Evolutionary conservation across 1,140 invertebrate genomes (phyloP).

Genomic region (Euwallacea fornicatus): DNA sequence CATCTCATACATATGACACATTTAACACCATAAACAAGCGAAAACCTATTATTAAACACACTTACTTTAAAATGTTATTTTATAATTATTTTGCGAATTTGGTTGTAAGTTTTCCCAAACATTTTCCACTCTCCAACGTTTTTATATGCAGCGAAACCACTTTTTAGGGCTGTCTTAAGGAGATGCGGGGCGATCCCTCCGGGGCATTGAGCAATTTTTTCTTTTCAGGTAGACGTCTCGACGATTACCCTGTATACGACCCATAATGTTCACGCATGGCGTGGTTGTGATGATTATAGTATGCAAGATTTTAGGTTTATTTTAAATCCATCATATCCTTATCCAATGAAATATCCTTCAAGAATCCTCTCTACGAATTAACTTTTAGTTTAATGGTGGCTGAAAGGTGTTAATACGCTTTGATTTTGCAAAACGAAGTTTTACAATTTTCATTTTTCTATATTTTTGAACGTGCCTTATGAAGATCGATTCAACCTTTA

Average conservation of each 20-base stretch:
- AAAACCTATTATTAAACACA: conserved; percentile 43
- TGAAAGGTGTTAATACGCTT: conserved; percentile 30
- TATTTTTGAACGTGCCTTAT: no score
- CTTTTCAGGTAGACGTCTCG: conserved; percentile 48
- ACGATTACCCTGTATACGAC: conserved; percentile 46
- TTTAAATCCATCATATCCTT: conserved; percentile 35
- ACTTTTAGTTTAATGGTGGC: conserved; percentile 17
- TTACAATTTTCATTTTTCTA: not conserved
- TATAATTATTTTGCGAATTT: conserved; percentile 30
- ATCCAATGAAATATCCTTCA: conserved; percentile 31
- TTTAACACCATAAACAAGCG: conserved; percentile 39
- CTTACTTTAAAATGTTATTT: conserved; percentile 33
- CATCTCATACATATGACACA: conserved; percentile 41
- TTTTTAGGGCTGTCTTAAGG: conserved; percentile 26
- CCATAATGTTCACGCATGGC: conserved; percentile 49
- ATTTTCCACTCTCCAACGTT: conserved; percentile 14
- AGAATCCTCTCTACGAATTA: conserved; percentile 50
- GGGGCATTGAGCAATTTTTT: conserved; percentile 39
- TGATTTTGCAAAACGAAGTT: conserved; percentile 34
- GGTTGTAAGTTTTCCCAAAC: conserved; percentile 29
- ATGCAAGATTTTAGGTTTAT: conserved; percentile 42
- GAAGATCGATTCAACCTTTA: no score
- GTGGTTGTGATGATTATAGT: conserved; percentile 43
- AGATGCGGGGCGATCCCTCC: conserved; percentile 23
- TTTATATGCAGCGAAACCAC: conserved; percentile 12